Conservation (phyloP, 2,888 invertebrate species). For the Tipula helvola region DNA sequence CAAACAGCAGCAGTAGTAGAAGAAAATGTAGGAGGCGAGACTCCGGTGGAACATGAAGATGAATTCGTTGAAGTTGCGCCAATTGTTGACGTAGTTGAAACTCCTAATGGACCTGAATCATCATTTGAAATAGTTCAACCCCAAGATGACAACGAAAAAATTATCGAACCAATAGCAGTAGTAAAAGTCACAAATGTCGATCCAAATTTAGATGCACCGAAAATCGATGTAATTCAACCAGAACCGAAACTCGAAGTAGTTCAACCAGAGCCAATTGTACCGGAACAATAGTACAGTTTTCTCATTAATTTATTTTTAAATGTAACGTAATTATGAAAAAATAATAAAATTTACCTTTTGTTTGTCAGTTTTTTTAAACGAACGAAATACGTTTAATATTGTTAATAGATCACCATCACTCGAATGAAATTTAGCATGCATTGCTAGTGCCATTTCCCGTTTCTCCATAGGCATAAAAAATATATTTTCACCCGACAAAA, state of each 20-base stretch:
- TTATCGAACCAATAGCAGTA: background rate
- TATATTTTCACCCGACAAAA: conserved; percentile 80
- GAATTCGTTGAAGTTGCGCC: background rate
- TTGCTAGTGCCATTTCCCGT: conserved; percentile 60
- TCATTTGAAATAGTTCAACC: background rate
- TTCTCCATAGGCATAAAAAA: conserved; percentile 55
- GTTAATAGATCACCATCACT: conserved; percentile 87
- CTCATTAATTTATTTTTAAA: background rate
- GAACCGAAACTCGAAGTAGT: background rate
- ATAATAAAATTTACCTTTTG: conserved; percentile 41
- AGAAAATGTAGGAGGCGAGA: background rate
- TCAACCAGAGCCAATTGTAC: background rate
- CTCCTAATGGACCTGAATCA: background rate
- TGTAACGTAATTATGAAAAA: background rate
- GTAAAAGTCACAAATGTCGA: background rate
- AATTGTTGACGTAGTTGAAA: background rate
- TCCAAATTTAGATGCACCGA: background rate
- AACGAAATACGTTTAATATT: conserved; percentile 74
- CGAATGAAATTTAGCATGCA: conserved; percentile 67
- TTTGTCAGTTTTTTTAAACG: conserved; percentile 56
- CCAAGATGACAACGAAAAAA: background rate
- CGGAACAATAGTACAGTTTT: background rate
- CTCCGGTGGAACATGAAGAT: background rate
- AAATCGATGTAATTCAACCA: background rate
- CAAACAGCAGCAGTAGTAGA: background rate